Evolutionary conservation across 2,888 invertebrate genomes (phyloP).

Genomic region (Emmelina monodactyla): DNA sequence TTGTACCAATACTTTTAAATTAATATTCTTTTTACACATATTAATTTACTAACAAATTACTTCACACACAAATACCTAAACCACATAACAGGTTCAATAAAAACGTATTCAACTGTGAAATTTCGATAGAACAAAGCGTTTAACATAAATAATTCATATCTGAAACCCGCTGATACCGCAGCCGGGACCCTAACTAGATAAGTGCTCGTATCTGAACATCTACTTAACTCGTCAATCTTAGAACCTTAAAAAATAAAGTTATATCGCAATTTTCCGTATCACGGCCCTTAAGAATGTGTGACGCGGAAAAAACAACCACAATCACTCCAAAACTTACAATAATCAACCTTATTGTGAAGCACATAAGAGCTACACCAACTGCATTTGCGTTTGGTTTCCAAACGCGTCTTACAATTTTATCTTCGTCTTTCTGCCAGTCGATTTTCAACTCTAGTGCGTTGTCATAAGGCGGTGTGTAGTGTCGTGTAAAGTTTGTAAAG

Average conservation of each 20-base stretch:
- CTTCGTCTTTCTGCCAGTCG: neutral
- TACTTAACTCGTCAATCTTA: slow-evolving; percentile 53
- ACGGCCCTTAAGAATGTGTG: slow-evolving; percentile 40
- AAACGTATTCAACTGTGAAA: neutral
- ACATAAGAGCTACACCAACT: neutral
- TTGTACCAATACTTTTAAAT: too few relatives aligned
- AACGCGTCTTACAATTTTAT: neutral
- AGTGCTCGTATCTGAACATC: slow-evolving; percentile 21
- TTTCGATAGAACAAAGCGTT: slow-evolving; percentile 1
- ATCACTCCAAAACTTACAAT: slow-evolving; percentile 10
- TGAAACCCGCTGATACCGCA: neutral
- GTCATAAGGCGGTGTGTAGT: slow-evolving; percentile 10
- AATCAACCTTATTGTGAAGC: slow-evolving; percentile 13
- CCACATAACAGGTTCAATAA: too few relatives aligned
- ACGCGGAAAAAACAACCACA: slow-evolving; percentile 26
- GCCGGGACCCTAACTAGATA: slow-evolving; percentile 1
- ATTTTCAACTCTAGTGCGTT: slow-evolving; percentile 16
- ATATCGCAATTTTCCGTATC: slow-evolving; percentile 59
- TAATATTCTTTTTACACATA: too few relatives aligned
- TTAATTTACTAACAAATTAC: too few relatives aligned
- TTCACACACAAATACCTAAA: too few relatives aligned
- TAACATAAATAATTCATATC: slow-evolving; percentile 1
- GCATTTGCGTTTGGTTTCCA: neutral
- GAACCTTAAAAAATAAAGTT: slow-evolving; percentile 56
- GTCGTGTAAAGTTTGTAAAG: slow-evolving; percentile 19